These are phyloP conservation scores for Xylota sylvarum DNA, from an alignment of 2,888 invertebrate species.

Conservation along the genomic window DNA sequence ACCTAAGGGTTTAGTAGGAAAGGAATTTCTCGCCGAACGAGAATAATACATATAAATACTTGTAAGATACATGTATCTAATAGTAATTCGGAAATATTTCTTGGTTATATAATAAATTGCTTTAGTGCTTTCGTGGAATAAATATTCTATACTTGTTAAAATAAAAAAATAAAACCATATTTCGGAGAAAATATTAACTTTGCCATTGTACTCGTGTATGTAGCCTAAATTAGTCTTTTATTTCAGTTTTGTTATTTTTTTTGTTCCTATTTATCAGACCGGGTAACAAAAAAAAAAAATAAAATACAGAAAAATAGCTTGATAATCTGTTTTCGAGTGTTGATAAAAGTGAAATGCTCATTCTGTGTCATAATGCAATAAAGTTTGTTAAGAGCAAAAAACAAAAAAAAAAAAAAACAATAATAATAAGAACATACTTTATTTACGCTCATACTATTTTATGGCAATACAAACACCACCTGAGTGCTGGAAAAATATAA, in stretches of 20 bases:
- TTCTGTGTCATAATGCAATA: conserved; percentile 54
- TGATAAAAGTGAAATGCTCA: conserved; percentile 45
- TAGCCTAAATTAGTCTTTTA: conserved; percentile 27
- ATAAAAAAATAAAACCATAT: conserved; percentile 21
- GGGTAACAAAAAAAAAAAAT: conserved; percentile 2
- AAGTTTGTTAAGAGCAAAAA: conserved; percentile 36
- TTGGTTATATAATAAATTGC: conserved; percentile 5
- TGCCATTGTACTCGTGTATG: too few relatives aligned
- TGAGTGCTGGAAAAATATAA: conserved; percentile 37
- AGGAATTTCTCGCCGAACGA: conserved; percentile 47
- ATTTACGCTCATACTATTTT: conserved; percentile 53
- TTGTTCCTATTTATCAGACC: conserved; percentile 20
- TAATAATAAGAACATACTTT: conserved; percentile 35
- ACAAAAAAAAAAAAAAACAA: conserved; percentile 24
- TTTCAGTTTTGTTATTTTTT: conserved; percentile 10
- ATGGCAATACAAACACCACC: conserved; percentile 61
- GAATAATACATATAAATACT: conserved; percentile 1
- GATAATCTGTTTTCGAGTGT: conserved; percentile 61
- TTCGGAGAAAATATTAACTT: background rate
- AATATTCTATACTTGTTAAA: conserved; percentile 6
- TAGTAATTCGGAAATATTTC: background rate
- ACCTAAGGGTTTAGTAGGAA: conserved; percentile 55
- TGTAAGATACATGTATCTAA: conserved; percentile 5
- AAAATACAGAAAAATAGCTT: conserved; percentile 11
- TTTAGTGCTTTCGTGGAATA: conserved; percentile 13